These are phyloP conservation scores for Turritopsis rubra DNA, from an alignment of 30 jellyfish, hydroid and myxozoan genomes.

Conservation along the genomic window DNA sequence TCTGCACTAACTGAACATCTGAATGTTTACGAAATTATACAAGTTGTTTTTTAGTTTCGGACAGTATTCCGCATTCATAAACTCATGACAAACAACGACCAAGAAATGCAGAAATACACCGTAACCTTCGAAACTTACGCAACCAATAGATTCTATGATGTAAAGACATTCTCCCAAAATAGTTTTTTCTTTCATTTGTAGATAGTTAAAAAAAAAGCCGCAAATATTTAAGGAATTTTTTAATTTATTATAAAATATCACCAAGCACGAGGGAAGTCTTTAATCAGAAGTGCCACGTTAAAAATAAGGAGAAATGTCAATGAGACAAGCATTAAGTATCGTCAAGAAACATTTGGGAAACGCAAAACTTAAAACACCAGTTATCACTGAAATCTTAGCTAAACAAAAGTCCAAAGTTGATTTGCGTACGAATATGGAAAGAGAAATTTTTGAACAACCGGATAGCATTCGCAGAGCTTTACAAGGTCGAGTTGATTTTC, in stretches of 20 bases:
- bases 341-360: background rate
- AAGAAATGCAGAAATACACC: no score
- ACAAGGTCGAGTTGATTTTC: constrained; percentile 15
- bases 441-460: constrained; percentile 17
- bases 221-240: background rate
- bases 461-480: background rate
- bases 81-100: background rate
- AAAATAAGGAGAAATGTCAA: background rate
- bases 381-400: background rate
- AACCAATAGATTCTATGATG: background rate
- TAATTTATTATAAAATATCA: background rate
- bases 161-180: background rate
- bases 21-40: no score
- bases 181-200: background rate
- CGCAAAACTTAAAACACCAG: background rate
- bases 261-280: background rate
- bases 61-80: background rate
- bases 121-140: no score
- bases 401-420: background rate
- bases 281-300: background rate
- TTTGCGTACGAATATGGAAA: constrained; percentile 14
- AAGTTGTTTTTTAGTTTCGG: background rate
- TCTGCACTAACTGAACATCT: no score
- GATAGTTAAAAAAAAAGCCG: background rate
- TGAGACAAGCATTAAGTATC: background rate